Evolutionary conservation across 2,797 vertebrate species (phyloP), one percentile per base, ranked within the genome.

Genomic region (Catostomus latipinnis): DNA sequence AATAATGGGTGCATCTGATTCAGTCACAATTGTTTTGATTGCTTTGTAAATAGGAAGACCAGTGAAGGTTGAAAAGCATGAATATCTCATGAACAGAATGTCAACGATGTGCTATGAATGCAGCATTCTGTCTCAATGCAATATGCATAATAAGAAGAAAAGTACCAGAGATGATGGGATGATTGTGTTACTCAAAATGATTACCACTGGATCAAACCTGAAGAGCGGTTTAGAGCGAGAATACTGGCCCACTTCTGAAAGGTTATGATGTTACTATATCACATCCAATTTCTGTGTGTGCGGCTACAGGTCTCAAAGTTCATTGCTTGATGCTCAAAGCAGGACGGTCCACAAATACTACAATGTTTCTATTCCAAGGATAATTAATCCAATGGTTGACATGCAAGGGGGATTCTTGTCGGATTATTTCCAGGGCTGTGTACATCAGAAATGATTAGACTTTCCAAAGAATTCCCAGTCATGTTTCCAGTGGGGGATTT

Each of bases 11-110:
- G 62, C 43, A 49, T 13, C 46, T 76, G 57, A 84, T 76, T 74
- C 56, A 56, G 22, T 76, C 56, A 67, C 72, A 63, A 12, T 14
- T 56, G 56, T 71, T 69, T 45, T 53, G 72, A 84, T 82, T 82
- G 76, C 14, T 53, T 62, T 8, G 18, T 82, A 63, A 84, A 82
- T 74, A 72, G 68, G 11, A 56, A 70, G 68, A 67, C 60, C 62
- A 56, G 16, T 48, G 46, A 58, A 71, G 48, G 69, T 12, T 67
- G 61, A 73, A 54, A 52, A 46, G 74, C 49, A 43, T 52, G 48
- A 66, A 54, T 34, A 62, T 5, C 5, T 60, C 16, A 10, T 8
- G 9, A 18, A 63, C 13, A 1, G 5, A 65, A 48, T 22, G 14
- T 46, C 52, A 65, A 4, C 5, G 22, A 43, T 11, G 2, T 10